phyloP scores from a whole-genome alignment of 2,113 vertebrate species.

The Lasiurus borealis region DNA sequence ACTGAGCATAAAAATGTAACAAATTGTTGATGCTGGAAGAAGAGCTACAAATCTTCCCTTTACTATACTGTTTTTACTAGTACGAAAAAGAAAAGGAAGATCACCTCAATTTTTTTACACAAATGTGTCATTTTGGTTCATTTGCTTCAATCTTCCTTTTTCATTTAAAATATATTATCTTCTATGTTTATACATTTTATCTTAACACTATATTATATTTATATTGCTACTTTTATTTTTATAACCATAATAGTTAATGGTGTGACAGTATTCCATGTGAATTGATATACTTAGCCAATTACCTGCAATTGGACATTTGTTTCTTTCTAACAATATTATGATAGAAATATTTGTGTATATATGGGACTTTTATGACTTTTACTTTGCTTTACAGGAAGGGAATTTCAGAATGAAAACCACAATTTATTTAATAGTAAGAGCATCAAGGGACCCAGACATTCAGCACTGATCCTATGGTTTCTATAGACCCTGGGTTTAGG shows the following conservation, averaged over 20 bases:
- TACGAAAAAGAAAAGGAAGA: not conserved
- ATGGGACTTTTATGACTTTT: not conserved
- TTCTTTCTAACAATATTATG: not conserved
- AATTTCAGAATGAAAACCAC: not conserved
- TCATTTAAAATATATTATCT: not conserved
- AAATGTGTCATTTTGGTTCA: not conserved
- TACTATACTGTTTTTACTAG: not conserved
- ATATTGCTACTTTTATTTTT: not conserved
- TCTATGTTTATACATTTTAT: not conserved
- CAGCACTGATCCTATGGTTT: not conserved
- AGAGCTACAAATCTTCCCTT: not conserved
- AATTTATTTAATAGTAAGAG: not conserved
- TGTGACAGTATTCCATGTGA: not conserved
- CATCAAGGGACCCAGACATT: not conserved
- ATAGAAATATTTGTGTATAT: not conserved
- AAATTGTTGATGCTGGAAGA: not conserved
- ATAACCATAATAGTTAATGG: not conserved
- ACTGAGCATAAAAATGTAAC: not conserved
- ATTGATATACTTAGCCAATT: not conserved
- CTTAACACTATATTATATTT: not conserved
- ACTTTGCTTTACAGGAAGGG: not conserved
- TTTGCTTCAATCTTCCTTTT: conserved; percentile 8
- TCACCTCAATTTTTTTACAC: not conserved
- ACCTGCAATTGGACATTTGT: not conserved
- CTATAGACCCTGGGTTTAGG: too few species aligned